Evolutionary conservation across 2,888 invertebrate species (phyloP), one percentile per base, ranked within the genome.

Genomic region (Lycia hirtaria): DNA sequence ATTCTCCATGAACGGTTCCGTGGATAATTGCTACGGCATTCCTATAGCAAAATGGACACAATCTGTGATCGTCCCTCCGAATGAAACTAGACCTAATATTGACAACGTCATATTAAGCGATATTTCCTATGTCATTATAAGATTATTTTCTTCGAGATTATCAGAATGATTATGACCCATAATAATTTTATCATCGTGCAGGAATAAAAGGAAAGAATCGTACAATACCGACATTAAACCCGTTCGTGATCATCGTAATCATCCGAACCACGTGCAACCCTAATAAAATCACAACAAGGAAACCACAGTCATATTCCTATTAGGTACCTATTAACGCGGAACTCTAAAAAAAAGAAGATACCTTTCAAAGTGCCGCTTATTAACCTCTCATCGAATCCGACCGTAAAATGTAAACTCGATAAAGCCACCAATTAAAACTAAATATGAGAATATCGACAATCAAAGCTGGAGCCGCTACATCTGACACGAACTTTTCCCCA

Each of bases 381-480:
- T 92, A 91, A 90, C 91, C 90, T 89, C 90, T 92, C 92, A 90
- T 90, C 92, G 90, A 86, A 78, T 85, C 81, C 84, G 87, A 91
- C 92, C 92, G 92, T 91, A 92, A 92, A 92, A 91, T 89, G 91
- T 92, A 92, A 92, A 92, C 91, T 90, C 90, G 91, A 91, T 92
- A 91, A 92, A 90, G 90, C 89, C 90, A 92, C 92, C 92, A 92
- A 92, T 92, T 92, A 92, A 92, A 92, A 91, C 91, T 91, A 90
- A 91, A 92, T 88, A 92, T 90, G 92, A 92, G 91, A 91, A 89
- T 86, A 80, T 89, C 85, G 81, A 87, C 88, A 91, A 88, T 92
- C 92, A 92, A 91, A 91, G 91, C 87, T 79, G 78, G 77, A 82
- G 89, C 92, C 91, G 91, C 91, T 89, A 87, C 81, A 88, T 88